Base-by-base conservation (phyloP, 2,888 invertebrate genomes). In the Seira ritae region DNA sequence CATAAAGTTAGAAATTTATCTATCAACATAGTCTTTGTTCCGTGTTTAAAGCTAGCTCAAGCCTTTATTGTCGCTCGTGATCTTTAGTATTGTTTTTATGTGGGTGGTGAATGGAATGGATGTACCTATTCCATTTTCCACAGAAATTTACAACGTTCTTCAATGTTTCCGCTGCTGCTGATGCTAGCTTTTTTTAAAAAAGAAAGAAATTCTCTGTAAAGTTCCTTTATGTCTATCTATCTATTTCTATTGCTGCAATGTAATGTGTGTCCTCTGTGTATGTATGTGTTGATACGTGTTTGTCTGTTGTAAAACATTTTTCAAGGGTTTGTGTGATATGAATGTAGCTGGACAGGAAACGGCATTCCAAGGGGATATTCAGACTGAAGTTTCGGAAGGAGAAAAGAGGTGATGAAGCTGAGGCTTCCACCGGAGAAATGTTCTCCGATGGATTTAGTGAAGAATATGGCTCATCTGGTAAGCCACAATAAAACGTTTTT, bases 271-370 rank as follows among this genome's bases (percentile, higher is more conserved):
- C 71, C 66, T 66, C 22, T 71, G 50, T 71, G 50, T 82, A 75
- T 82, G 76, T 76, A 55, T 79, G 76, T 82, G 75, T 82, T 76
- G 46, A 76, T 76, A 74, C 24, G 75, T 75, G 17, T 67, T 31
- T 76, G 62, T 73, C 55, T 67, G 71, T 62, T 74, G 62, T 19
- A 42, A 24, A 24, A 62, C 70, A 42, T 76, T 24, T 82, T 85
- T 85, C 79, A 85, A 85, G 85, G 85, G 85, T 85, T 85, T 85
- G 79, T 85, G 85, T 85, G 68, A 82, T 85, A 62, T 85, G 74
- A 85, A 82, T 87, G 82, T 85, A 86, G 85, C 83, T 87, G 86
- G 88, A 88, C 78, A 87, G 88, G 84, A 88, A 88, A 80, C 84
- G 88, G 75, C 86, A 87, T 88, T 87, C 87, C 84, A 87, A 87